Evolutionary conservation across 2,113 vertebrate genomes (phyloP).

Genomic region (Ploceus nigricollis): DNA sequence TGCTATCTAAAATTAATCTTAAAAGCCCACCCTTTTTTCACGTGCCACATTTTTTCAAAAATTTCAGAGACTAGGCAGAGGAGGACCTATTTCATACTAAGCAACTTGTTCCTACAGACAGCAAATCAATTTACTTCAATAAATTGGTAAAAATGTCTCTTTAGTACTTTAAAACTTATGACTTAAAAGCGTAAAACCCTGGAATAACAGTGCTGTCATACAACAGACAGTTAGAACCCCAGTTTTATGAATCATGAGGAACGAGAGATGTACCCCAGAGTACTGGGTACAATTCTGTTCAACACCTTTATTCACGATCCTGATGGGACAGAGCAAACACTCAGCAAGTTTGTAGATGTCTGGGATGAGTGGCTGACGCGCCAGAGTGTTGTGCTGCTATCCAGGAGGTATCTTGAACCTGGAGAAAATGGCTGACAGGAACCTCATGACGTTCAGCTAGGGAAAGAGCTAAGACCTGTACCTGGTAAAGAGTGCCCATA

Average conservation of each 20-base stretch:
- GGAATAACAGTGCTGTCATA: neutral
- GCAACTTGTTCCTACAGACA: neutral
- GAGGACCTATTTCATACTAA: neutral
- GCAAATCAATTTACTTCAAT: neutral
- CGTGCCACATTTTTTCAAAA: neutral
- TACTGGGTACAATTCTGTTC: neutral
- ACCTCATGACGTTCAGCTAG: neutral
- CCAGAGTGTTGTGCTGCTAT: neutral
- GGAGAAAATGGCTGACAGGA: neutral
- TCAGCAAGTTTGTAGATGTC: neutral
- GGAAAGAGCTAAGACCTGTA: neutral
- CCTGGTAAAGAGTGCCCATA: neutral
- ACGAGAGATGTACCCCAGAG: neutral
- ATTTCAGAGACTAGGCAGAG: neutral
- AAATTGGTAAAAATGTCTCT: neutral
- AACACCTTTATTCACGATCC: neutral
- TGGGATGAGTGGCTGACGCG: neutral
- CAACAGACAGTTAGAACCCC: neutral
- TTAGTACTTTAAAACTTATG: neutral
- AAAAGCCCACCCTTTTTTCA: neutral
- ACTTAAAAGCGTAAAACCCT: neutral
- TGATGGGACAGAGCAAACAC: neutral
- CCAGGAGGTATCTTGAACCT: neutral
- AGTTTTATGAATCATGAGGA: neutral
- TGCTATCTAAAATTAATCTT: neutral